phyloP scores from a whole-genome alignment of 2,797 vertebrate genomes.

The Carcharodon carcharias region DNA sequence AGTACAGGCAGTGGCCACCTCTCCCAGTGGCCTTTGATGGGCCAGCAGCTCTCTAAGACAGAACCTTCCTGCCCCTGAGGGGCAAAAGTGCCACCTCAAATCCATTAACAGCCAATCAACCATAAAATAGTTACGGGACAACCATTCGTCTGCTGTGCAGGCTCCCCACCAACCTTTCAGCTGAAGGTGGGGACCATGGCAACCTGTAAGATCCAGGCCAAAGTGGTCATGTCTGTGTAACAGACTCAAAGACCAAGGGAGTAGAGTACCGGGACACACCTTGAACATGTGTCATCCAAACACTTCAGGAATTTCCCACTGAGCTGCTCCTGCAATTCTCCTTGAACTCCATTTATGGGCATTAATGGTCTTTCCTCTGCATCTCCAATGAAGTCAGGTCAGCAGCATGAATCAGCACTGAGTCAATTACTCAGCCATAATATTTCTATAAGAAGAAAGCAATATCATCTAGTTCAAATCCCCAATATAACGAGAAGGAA shows the following conservation, averaged over 20 bases:
- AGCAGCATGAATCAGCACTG: not conserved
- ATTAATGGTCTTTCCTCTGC: not conserved
- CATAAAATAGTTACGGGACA: too few species aligned
- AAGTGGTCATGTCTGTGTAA: not conserved
- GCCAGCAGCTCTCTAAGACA: too few species aligned
- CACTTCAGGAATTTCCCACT: not conserved
- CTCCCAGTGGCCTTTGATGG: too few species aligned
- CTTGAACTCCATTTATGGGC: too few species aligned
- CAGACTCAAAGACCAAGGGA: not conserved
- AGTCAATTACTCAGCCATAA: not conserved
- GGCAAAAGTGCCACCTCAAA: too few species aligned
- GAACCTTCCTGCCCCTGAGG: too few species aligned
- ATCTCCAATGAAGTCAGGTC: not conserved
- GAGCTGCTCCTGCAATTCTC: not conserved
- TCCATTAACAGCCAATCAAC: too few species aligned
- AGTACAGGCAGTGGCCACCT: too few species aligned
- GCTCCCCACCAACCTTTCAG: too few species aligned
- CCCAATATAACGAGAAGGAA: not conserved
- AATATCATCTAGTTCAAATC: not conserved
- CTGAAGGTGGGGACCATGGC: too few species aligned
- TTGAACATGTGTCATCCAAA: not conserved
- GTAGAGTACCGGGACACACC: not conserved
- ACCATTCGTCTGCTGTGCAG: too few species aligned
- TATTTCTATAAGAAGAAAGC: not conserved
- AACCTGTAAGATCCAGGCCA: too few species aligned